These are phyloP conservation scores for Enteromius trimaculatus DNA, from an alignment of 2,797 vertebrate species.

Conservation along the genomic window DNA sequence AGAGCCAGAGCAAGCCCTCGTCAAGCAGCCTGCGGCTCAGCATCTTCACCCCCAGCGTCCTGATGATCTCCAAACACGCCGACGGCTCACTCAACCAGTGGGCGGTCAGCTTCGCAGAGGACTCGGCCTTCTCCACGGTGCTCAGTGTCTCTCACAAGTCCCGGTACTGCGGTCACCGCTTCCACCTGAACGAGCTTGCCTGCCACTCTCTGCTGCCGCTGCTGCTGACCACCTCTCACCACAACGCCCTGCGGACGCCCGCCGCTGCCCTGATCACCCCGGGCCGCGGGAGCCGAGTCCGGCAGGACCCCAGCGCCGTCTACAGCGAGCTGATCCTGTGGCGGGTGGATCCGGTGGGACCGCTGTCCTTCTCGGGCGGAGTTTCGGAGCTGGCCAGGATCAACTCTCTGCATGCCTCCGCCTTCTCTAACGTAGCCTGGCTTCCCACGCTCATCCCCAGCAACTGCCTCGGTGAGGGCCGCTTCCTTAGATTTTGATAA, in stretches of 20 bases:
- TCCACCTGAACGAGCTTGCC: slow-evolving; percentile 97
- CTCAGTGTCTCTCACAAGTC: slow-evolving; percentile 98
- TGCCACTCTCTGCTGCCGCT: slow-evolving; percentile 96
- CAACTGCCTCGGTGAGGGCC: slow-evolving; percentile 90
- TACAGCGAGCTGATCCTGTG: slow-evolving; percentile 98
- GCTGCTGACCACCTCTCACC: slow-evolving; percentile 96
- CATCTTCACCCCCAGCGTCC: slow-evolving; percentile 96
- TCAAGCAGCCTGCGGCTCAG: slow-evolving; percentile 88
- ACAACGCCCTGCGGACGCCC: slow-evolving; percentile 89
- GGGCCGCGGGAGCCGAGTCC: slow-evolving; percentile 67
- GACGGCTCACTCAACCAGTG: slow-evolving; percentile 98
- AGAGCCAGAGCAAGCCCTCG: slow-evolving; percentile 85
- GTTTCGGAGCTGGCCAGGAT: slow-evolving; percentile 97
- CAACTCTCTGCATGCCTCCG: slow-evolving; percentile 95
- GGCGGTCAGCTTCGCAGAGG: slow-evolving; percentile 96
- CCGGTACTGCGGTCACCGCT: slow-evolving; percentile 96
- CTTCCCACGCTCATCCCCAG: slow-evolving; percentile 95
- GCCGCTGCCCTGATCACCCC: slow-evolving; percentile 67
- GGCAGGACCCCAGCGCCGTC: slow-evolving; percentile 87
- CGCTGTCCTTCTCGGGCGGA: slow-evolving; percentile 93
- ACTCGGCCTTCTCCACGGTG: slow-evolving; percentile 96
- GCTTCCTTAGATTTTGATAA: background rate
- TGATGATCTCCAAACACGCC: slow-evolving; percentile 98
- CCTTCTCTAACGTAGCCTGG: slow-evolving; percentile 98
- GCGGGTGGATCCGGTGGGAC: slow-evolving; percentile 96